Percentiles rank a stretch among this genome's conserved stretches.
Conservation (phyloP, 2,113 vertebrate genomes). For the Hypanus sabinus region DNA sequence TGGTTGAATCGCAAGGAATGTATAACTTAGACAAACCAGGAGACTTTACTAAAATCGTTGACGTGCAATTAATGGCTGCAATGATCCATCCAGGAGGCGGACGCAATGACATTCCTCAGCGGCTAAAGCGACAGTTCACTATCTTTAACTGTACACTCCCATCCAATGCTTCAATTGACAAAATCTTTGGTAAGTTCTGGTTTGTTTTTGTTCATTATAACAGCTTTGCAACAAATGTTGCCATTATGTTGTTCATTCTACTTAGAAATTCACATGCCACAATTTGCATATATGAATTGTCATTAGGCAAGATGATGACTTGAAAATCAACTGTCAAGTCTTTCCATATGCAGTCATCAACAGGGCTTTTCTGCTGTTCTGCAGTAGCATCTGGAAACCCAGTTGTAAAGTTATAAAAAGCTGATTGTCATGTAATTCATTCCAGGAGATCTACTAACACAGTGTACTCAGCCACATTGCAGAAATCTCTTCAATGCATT, state of each 20-base stretch:
- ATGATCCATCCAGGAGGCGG: constrained; percentile 71
- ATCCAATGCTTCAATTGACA: constrained; percentile 63
- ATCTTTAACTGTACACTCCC: constrained; percentile 68
- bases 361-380: neutral
- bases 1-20: constrained; percentile 72
- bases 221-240: neutral
- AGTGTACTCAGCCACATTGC: neutral
- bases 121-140: constrained; percentile 63
- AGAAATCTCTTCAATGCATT: neutral
- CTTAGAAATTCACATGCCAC: neutral
- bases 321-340: neutral
- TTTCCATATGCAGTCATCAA: neutral
- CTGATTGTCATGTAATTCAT: neutral
- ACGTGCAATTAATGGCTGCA: constrained; percentile 63
- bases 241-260: neutral
- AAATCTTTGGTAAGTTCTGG: constrained; percentile 60
- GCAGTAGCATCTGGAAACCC: neutral
- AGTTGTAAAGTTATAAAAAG: neutral
- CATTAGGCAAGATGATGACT: neutral
- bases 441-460: neutral
- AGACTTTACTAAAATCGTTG: constrained; percentile 63
- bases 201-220: neutral
- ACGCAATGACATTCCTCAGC: constrained; percentile 67
- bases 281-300: neutral
- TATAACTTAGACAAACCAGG: constrained; percentile 69